Evolutionary conservation across 2,888 invertebrate species (phyloP).

Genomic region (Tetrapedia diversipes): DNA sequence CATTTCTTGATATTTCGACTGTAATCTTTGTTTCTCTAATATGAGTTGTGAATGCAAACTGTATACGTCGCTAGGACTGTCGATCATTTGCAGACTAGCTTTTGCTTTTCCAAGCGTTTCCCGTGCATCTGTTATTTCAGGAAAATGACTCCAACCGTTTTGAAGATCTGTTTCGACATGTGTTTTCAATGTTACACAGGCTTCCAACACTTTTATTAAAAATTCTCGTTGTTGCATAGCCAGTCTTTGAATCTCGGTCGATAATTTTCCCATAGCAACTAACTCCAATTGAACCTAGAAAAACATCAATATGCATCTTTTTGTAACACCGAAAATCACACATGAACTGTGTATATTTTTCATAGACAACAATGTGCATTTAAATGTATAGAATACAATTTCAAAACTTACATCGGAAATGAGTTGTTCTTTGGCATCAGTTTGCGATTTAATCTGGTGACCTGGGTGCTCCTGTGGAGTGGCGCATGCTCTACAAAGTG

Average conservation of each 20-base stretch:
- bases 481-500: slow-evolving; percentile 88
- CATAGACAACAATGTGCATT: neutral
- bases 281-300: slow-evolving; percentile 86
- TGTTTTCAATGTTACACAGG: slow-evolving; percentile 89
- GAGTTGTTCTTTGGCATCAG: slow-evolving; percentile 87
- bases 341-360: neutral
- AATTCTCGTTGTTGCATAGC: slow-evolving; percentile 89
- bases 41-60: slow-evolving; percentile 86
- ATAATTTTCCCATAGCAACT: slow-evolving; percentile 87
- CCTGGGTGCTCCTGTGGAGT: slow-evolving; percentile 87
- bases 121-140: slow-evolving; percentile 87
- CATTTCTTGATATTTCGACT: slow-evolving; percentile 89
- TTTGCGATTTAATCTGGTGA: slow-evolving; percentile 88
- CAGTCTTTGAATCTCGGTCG: slow-evolving; percentile 88
- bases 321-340: neutral
- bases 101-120: slow-evolving; percentile 87
- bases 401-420: slow-evolving; percentile 84
- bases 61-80: slow-evolving; percentile 86
- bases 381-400: neutral
- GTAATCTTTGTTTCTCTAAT: slow-evolving; percentile 87
- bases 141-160: slow-evolving; percentile 87
- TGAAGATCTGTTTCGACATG: slow-evolving; percentile 90
- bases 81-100: slow-evolving; percentile 85
- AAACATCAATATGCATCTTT: slow-evolving; percentile 4
- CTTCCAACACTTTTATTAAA: slow-evolving; percentile 88